phyloP scores from a whole-genome alignment of 1,140 invertebrate species.

The Cotesia typhae region DNA sequence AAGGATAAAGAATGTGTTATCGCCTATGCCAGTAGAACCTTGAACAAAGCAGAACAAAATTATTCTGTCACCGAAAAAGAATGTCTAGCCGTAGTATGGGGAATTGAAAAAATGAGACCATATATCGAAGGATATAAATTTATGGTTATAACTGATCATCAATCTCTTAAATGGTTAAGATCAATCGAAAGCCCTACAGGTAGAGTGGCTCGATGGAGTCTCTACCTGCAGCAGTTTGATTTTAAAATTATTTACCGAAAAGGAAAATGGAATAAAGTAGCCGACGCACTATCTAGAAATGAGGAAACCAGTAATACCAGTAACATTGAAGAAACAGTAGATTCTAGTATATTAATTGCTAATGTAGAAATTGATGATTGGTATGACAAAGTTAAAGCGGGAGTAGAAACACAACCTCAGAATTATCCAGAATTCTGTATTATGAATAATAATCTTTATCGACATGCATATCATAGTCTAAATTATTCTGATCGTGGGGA shows the following conservation, averaged over 20 bases:
- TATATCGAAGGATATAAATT: constrained; percentile 62
- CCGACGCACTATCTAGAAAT: constrained; percentile 51
- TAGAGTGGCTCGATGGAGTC: constrained; percentile 60
- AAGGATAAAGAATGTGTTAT: constrained; percentile 49
- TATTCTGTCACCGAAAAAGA: constrained; percentile 63
- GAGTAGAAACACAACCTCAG: constrained; percentile 16
- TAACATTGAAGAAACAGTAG: constrained; percentile 26
- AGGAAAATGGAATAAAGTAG: constrained; percentile 52
- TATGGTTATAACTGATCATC: constrained; percentile 62
- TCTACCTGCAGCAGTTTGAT: constrained; percentile 57
- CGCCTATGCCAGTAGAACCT: constrained; percentile 54
- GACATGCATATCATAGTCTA: constrained; percentile 31
- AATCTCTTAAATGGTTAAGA: constrained; percentile 59
- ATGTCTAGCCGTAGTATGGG: constrained; percentile 60
- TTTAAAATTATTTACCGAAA: constrained; percentile 58
- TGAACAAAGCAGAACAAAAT: constrained; percentile 56
- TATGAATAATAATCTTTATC: constrained; percentile 20
- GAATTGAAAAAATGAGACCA: constrained; percentile 57
- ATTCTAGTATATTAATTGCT: constrained; percentile 35
- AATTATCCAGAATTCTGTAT: constrained; percentile 37
- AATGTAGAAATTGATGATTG: constrained; percentile 45
- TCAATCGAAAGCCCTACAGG: constrained; percentile 55
- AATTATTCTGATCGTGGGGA: constrained; percentile 15
- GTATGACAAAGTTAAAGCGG: constrained; percentile 24
- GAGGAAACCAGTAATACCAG: neutral